These are phyloP conservation scores for Corythornis cristatus DNA, from an alignment of 2,113 vertebrate species.

Conservation along the genomic window DNA sequence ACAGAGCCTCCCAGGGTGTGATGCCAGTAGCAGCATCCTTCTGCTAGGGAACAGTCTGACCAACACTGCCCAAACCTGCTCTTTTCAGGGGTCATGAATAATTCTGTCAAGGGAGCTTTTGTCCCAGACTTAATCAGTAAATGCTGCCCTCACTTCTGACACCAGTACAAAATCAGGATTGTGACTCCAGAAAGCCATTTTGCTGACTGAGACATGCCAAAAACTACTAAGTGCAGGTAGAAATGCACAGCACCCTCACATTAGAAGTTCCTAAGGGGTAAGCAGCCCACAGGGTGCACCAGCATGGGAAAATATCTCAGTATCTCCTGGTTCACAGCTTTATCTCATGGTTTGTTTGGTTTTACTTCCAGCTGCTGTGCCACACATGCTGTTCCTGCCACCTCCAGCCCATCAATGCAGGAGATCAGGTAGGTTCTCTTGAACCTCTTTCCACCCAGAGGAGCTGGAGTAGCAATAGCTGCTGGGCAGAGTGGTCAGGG, in stretches of 20 bases:
- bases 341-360: neutral
- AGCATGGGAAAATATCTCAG: neutral
- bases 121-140: neutral
- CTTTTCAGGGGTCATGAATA: neutral
- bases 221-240: neutral
- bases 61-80: neutral
- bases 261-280: neutral
- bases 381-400: neutral
- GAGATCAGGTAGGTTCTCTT: neutral
- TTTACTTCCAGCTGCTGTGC: neutral
- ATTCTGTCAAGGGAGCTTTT: neutral
- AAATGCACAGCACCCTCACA: neutral
- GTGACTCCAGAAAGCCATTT: neutral
- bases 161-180: neutral
- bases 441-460: neutral
- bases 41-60: neutral
- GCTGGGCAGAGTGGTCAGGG: neutral
- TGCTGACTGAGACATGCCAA: neutral
- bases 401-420: accelerated
- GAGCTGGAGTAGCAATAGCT: neutral
- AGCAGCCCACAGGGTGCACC: neutral
- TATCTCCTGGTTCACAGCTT: neutral
- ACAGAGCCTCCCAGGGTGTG: neutral
- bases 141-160: neutral
- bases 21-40: neutral